Base-by-base conservation (phyloP, 1,140 invertebrate species). In the Berghia stephanieae region DNA sequence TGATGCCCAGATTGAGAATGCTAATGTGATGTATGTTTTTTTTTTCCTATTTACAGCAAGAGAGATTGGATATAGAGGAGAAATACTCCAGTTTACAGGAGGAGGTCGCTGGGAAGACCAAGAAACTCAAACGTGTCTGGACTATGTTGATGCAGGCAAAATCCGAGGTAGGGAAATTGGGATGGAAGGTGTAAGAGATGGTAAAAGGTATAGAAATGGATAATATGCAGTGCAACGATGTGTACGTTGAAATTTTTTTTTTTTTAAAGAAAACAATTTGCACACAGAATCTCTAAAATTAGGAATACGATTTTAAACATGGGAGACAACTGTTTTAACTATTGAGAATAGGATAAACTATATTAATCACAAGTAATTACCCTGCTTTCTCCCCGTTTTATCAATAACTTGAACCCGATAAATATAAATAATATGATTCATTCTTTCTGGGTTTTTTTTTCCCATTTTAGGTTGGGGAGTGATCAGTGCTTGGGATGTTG, bases 61-160 rank as follows among this genome's bases (percentile, higher is more conserved):
- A 99, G 89, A 92, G 96, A 73, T 92, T 98, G 27, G 95, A 99
- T 85, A 95, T 99, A 66, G 98, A 99, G 89, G 98, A 99, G 88
- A 94, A 96, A 78, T 99, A 99, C 90, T 95, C 95, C 0, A 94
- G 93, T 68, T 90, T 99, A 0, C 88, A 91, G 80, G 98, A 99
- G 84, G 96, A 99, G 90, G 95, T 95, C 68, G 92, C 93, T 2
- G 96, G 94, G 0, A 95, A 98, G 86, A 96, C 95, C 0, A 95
- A 97, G 83, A 99, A 99, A 89, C 91, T 99, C 34, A 96, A 96
- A 85, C 94, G 96, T 82, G 94, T 97, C 0, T 89, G 87, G 86
- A 87, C 85, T 13, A 88, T 90, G 87, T 82, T 90, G 44, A 89
- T 89, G 83, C 86, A 88, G 67, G 89, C 89, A 8, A 89, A 90